Evolutionary conservation across 2,113 vertebrate species (phyloP).

Genomic region (Sardina pilchardus): DNA sequence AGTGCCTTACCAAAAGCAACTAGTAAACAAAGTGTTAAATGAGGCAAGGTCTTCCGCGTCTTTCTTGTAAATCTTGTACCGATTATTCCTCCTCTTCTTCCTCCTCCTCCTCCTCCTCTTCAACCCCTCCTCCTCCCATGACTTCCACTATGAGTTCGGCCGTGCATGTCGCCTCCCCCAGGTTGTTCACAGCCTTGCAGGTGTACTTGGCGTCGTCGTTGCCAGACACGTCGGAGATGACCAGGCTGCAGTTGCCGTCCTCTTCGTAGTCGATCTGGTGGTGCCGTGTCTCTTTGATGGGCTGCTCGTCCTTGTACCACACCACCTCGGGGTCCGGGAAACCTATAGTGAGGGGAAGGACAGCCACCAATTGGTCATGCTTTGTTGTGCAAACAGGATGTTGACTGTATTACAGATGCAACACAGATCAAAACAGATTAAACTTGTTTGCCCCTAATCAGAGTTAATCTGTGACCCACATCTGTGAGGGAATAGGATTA

Average conservation of each 20-base stretch:
- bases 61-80: constrained; percentile 25
- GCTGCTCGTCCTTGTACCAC: constrained; percentile 97
- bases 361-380: background rate
- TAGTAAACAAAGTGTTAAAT: constrained; percentile 22
- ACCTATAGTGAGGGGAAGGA: constrained; percentile 71
- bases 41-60: background rate
- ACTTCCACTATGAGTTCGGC: constrained; percentile 96
- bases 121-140: constrained; percentile 86
- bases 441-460: constrained; percentile 7
- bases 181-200: constrained; percentile 95
- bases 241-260: constrained; percentile 95
- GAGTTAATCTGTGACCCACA: constrained; percentile 20
- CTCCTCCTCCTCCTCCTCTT: constrained; percentile 83
- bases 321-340: constrained; percentile 96
- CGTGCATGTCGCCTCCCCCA: constrained; percentile 92
- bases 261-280: constrained; percentile 99
- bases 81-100: constrained; percentile 52
- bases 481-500: constrained; percentile 21
- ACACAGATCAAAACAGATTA: constrained; percentile 11
- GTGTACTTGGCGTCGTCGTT: constrained; percentile 97
- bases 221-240: constrained; percentile 92
- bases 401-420: constrained; percentile 12
- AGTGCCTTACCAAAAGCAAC: constrained; percentile 40
- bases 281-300: constrained; percentile 95
- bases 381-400: background rate